Conservation (phyloP, 2,888 invertebrate genomes). For the Mesodorylaimus sp. region DNA sequence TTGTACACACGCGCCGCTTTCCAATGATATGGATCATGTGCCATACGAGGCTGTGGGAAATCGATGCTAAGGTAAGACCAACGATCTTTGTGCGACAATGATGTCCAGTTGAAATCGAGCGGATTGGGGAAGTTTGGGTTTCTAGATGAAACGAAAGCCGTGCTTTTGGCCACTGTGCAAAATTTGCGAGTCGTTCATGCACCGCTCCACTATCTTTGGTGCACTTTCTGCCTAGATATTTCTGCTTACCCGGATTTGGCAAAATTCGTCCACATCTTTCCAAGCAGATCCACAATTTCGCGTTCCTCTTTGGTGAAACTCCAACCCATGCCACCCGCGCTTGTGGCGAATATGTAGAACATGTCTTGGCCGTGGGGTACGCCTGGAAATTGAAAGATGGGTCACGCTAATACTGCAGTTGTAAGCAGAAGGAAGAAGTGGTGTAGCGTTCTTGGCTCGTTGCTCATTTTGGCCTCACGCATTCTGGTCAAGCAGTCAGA, state of each 20-base stretch:
- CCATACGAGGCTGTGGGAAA: neutral
- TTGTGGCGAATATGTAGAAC: neutral
- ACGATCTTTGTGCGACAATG: neutral
- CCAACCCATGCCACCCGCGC: neutral
- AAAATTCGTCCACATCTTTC: slow-evolving; percentile 1
- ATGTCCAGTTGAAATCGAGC: neutral
- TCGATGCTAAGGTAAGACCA: neutral
- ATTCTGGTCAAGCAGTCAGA: no score
- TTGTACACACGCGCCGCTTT: neutral
- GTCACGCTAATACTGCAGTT: no score
- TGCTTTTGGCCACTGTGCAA: neutral
- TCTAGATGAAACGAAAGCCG: neutral
- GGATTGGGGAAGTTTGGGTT: neutral
- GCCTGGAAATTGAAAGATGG: no score
- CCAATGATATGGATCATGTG: neutral
- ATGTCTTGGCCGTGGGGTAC: neutral
- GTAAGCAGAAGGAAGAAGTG: no score
- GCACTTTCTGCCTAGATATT: neutral
- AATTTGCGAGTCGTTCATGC: neutral
- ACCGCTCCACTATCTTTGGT: neutral
- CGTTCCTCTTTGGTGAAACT: neutral
- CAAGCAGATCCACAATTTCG: slow-evolving; percentile 1
- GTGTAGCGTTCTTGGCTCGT: no score
- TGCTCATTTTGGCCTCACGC: no score
- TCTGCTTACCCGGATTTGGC: slow-evolving; percentile 4